Base-by-base conservation (phyloP, 2,888 invertebrate species). In the Drosophila meridionalis region DNA sequence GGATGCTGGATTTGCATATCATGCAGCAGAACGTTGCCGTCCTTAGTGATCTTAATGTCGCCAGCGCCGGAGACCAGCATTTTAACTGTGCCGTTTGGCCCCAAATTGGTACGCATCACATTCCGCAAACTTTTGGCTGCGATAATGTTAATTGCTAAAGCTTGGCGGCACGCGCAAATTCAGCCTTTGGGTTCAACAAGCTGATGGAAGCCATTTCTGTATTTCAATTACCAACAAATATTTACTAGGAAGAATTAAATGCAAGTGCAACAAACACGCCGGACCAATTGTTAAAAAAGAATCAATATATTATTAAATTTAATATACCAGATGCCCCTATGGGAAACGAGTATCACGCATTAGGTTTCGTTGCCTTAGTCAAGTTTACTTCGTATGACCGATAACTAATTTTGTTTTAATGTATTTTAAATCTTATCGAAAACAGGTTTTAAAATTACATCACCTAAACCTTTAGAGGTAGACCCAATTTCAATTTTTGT, bases 1-100 rank as follows among this genome's bases (percentile, higher is more conserved):
- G 99, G 99, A 92, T 99, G 99, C 94, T 99, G 99, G 90, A 99
- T 99, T 95, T 99, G 99, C 99, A 99, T 99, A 94, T 99, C 99
- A 92, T 99, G 99, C 9, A 99, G 94, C 9, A 99, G 94, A 20
- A 99, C 98, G 94, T 99, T 99, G 45, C 99, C 99, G 94, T 99
- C 99, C 93, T 99, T 99, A 3, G 99, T 99, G 78, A 99, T 97
- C 94, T 99, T 99, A 73, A 99, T 99, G 89, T 99, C 99, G 53
- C 99, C 99, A 43, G 99, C 96, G 26, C 99, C 99, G 52, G 99
- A 99, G n/a, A 99, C 99, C 92, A 99, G 94, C 99, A 99, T 99
- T 96, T 99, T 99, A 96, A 99, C 96, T 75, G 99, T 99, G 92
- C 99, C 99, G 94, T 98, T 99, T 1, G 99, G 99, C n/a, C 99